Evolutionary conservation across 1,140 invertebrate genomes (phyloP).

Genomic region (Ips typographus): DNA sequence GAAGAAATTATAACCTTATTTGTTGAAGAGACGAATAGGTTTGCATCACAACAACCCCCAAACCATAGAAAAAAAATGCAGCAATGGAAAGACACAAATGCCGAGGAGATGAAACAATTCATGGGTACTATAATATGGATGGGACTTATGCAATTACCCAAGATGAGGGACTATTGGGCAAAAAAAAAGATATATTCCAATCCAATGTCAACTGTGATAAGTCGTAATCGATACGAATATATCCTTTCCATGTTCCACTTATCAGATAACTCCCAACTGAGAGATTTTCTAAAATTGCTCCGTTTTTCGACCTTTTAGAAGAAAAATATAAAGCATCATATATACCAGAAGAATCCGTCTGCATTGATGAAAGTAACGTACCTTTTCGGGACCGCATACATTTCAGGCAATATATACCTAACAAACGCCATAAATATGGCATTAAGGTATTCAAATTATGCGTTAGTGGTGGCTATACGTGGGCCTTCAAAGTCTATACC

Average conservation of each 20-base stretch:
- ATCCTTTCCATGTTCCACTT: slow-evolving; percentile 10
- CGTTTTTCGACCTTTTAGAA: slow-evolving; percentile 5
- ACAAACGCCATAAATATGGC: slow-evolving; percentile 31
- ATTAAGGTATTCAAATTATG: slow-evolving; percentile 51
- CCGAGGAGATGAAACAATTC: background rate
- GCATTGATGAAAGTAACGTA: slow-evolving; percentile 26
- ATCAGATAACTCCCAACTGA: background rate
- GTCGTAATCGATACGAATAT: slow-evolving; percentile 11
- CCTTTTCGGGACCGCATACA: slow-evolving; percentile 24
- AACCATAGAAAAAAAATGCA: slow-evolving; percentile 1
- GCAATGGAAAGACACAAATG: background rate
- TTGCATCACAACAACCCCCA: background rate
- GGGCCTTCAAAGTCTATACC: slow-evolving; percentile 44
- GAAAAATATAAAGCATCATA: background rate
- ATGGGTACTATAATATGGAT: slow-evolving; percentile 1
- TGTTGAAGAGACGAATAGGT: slow-evolving; percentile 2
- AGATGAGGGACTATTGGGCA: background rate
- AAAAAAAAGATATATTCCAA: slow-evolving; percentile 3
- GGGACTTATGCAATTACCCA: background rate
- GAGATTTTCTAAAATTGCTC: slow-evolving; percentile 2
- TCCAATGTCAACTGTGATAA: slow-evolving; percentile 7
- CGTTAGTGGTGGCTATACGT: slow-evolving; percentile 20
- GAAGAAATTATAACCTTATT: background rate
- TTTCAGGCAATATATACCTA: slow-evolving; percentile 23
- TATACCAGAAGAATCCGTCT: slow-evolving; percentile 12